Evolutionary conservation across 1,140 invertebrate species (phyloP).

Genomic region (Papilio machaon): DNA sequence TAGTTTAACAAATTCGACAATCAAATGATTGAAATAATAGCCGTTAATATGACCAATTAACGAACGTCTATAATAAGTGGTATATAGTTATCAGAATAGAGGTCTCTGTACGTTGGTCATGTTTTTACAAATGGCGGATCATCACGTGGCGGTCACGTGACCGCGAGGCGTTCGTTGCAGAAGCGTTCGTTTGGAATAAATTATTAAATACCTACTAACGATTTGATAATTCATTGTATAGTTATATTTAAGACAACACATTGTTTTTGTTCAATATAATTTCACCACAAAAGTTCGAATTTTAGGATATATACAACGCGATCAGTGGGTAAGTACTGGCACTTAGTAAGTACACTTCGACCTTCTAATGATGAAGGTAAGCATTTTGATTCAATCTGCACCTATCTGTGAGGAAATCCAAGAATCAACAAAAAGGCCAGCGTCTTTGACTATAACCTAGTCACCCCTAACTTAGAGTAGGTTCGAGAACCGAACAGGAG

Average conservation of each 20-base stretch:
- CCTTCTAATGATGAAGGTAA: too few species aligned
- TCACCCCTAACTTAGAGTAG: too few species aligned
- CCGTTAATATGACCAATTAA: conserved; percentile 56
- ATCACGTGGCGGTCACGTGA: conserved; percentile 72
- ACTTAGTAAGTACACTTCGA: too few species aligned
- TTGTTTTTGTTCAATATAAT: neutral
- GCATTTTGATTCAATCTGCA: too few species aligned
- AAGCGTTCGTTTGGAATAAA: conserved; percentile 74
- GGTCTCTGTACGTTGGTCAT: conserved; percentile 50
- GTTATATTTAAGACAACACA: neutral
- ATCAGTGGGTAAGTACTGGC: too few species aligned
- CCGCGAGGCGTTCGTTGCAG: conserved; percentile 60
- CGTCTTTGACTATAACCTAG: too few species aligned
- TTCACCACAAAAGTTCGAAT: neutral
- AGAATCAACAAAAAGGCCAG: too few species aligned
- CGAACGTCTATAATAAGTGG: conserved; percentile 16
- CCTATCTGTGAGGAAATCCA: too few species aligned
- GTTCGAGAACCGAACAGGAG: too few species aligned
- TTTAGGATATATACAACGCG: too few species aligned
- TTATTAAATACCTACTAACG: conserved; percentile 73
- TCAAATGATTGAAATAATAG: conserved; percentile 74
- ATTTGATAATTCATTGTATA: conserved; percentile 63
- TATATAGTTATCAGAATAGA: neutral
- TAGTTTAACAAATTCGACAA: conserved; percentile 59
- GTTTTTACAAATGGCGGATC: conserved; percentile 60